These are phyloP conservation scores for Drosophila mimetica DNA, from an alignment of 2,888 invertebrate genomes.

Conservation along the genomic window DNA sequence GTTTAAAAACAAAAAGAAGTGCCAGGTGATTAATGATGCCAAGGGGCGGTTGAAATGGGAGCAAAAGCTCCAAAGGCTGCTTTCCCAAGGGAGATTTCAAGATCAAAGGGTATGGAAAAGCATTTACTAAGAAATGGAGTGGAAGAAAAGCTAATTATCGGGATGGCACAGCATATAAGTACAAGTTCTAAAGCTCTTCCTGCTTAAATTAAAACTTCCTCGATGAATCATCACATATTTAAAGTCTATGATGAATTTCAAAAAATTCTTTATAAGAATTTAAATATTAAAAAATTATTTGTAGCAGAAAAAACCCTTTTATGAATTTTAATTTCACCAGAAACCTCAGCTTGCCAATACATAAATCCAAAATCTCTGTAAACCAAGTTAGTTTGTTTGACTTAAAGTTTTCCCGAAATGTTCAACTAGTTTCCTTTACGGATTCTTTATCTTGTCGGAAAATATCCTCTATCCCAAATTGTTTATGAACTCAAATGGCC, in stretches of 20 bases:
- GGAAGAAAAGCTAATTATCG: not conserved
- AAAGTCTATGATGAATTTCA: too few relatives aligned
- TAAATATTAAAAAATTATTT: too few relatives aligned
- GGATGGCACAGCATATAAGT: not conserved
- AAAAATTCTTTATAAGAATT: too few relatives aligned
- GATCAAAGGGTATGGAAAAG: conserved; percentile 11
- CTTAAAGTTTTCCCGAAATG: too few relatives aligned
- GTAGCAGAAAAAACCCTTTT: too few relatives aligned
- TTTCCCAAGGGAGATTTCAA: conserved; percentile 4
- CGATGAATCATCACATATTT: too few relatives aligned
- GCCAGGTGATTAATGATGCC: conserved; percentile 28
- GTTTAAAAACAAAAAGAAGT: not conserved
- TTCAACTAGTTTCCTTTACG: not conserved
- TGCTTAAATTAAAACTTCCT: too few relatives aligned
- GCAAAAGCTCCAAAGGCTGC: not conserved
- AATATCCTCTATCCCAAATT: not conserved
- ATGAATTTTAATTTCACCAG: too few relatives aligned
- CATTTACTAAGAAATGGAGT: not conserved
- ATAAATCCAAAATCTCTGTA: too few relatives aligned
- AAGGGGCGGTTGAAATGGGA: not conserved
- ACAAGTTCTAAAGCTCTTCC: too few relatives aligned
- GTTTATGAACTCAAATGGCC: not conserved
- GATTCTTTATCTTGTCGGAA: not conserved
- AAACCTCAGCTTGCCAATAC: too few relatives aligned
- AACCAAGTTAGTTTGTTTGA: too few relatives aligned